Conservation (phyloP, 2,113 vertebrate genomes). For the Podiceps cristatus region DNA sequence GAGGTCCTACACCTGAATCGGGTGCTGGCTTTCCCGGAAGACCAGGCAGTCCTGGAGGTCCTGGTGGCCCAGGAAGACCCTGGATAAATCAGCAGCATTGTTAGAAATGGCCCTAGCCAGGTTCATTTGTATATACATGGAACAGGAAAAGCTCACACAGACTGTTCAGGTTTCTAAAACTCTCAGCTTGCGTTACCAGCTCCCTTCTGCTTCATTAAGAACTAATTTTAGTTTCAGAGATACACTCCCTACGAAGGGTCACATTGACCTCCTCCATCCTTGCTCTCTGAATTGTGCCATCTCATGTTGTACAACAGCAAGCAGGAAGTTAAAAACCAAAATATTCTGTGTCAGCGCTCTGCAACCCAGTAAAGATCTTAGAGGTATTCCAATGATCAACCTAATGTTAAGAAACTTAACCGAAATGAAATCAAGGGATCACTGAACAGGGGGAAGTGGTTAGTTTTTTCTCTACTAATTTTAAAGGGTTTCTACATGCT, state of each 20-base stretch:
- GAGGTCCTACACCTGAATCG: slow-evolving; percentile 67
- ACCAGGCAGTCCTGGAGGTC: slow-evolving; percentile 77
- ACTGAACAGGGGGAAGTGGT: not conserved
- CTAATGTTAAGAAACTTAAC: not conserved
- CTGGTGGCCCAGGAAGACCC: slow-evolving; percentile 86
- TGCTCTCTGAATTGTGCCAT: not conserved
- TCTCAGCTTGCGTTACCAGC: not conserved
- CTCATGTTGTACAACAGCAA: not conserved
- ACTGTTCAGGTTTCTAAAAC: not conserved
- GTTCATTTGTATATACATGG: not conserved
- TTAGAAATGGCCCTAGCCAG: not conserved
- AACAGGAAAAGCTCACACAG: not conserved
- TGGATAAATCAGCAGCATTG: slow-evolving; percentile 47
- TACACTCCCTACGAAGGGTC: not conserved
- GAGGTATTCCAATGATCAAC: fast-evolving
- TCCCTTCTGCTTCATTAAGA: not conserved
- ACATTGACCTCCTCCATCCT: not conserved
- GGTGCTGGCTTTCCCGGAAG: slow-evolving; percentile 82
- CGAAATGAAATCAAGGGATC: not conserved
- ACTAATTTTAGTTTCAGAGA: not conserved
- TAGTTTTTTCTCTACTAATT: not conserved
- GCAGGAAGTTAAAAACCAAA: not conserved
- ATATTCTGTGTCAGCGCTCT: not conserved
- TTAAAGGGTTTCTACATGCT: not conserved
- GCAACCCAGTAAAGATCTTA: not conserved